Evolutionary conservation across 2,888 invertebrate genomes (phyloP).

Genomic region (Pterobdella sp.): DNA sequence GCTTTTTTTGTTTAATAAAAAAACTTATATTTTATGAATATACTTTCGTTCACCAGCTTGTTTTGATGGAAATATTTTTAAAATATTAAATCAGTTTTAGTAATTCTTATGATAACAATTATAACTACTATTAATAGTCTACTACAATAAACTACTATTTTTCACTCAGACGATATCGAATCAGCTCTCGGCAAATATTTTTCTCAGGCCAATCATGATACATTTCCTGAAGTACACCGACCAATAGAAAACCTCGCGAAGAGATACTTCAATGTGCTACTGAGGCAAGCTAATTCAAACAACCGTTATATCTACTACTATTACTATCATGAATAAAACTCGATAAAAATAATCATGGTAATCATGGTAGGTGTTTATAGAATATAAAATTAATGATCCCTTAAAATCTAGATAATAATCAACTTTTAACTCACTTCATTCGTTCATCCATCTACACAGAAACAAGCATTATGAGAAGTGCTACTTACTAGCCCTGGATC

Average conservation of each 20-base stretch:
- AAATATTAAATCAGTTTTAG: too few relatives aligned
- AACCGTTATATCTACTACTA: too few relatives aligned
- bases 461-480: background rate
- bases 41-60: too few relatives aligned
- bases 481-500: background rate
- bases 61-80: too few relatives aligned
- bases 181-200: slow-evolving; percentile 2
- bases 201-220: background rate
- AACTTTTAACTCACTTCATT: too few relatives aligned
- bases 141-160: too few relatives aligned
- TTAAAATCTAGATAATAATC: background rate
- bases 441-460: background rate
- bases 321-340: too few relatives aligned
- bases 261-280: background rate
- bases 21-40: too few relatives aligned
- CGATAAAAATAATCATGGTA: background rate
- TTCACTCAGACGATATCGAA: background rate
- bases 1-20: too few relatives aligned
- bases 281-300: too few relatives aligned
- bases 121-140: too few relatives aligned
- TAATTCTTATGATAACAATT: too few relatives aligned
- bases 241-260: background rate
- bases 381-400: background rate
- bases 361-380: background rate
- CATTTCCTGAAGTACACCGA: background rate